Evolutionary conservation across 2,888 invertebrate genomes (phyloP).

Genomic region (Malthinus seriepunctatus): DNA sequence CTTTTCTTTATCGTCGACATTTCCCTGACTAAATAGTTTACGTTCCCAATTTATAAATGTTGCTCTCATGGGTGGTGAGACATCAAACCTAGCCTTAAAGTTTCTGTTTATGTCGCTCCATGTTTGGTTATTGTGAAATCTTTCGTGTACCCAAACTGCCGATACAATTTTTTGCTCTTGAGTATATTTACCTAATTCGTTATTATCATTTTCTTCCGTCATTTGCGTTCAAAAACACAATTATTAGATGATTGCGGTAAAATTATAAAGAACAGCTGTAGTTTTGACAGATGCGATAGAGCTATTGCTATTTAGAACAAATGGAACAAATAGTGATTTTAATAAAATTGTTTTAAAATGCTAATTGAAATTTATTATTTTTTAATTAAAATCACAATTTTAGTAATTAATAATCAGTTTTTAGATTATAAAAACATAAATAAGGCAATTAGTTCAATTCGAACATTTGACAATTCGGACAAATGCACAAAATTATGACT

Average conservation of each 20-base stretch:
- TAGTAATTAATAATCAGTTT: too few relatives aligned
- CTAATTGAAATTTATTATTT: too few relatives aligned
- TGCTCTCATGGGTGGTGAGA: slow-evolving; percentile 49
- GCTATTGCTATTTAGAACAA: too few relatives aligned
- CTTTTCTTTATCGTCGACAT: slow-evolving; percentile 53
- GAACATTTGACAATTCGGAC: too few relatives aligned
- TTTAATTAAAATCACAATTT: too few relatives aligned
- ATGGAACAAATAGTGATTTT: too few relatives aligned
- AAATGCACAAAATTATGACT: too few relatives aligned
- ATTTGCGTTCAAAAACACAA: slow-evolving; percentile 16
- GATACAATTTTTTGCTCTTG: slow-evolving; percentile 56
- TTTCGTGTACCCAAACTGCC: slow-evolving; percentile 59
- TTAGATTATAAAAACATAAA: too few relatives aligned
- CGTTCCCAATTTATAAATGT: slow-evolving; percentile 49
- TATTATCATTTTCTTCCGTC: slow-evolving; percentile 30
- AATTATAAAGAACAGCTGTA: slow-evolving; percentile 41
- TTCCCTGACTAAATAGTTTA: slow-evolving; percentile 53
- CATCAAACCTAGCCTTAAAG: slow-evolving; percentile 53
- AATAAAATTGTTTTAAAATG: too few relatives aligned
- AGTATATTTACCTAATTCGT: slow-evolving; percentile 40
- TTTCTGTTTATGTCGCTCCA: slow-evolving; percentile 53
- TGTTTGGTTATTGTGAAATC: slow-evolving; percentile 49
- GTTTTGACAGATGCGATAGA: slow-evolving; percentile 26
- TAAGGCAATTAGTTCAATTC: too few relatives aligned
- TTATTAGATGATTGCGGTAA: background rate